Evolutionary conservation across 2,797 vertebrate species (phyloP).

Genomic region (Peromyscus melanophrys): DNA sequence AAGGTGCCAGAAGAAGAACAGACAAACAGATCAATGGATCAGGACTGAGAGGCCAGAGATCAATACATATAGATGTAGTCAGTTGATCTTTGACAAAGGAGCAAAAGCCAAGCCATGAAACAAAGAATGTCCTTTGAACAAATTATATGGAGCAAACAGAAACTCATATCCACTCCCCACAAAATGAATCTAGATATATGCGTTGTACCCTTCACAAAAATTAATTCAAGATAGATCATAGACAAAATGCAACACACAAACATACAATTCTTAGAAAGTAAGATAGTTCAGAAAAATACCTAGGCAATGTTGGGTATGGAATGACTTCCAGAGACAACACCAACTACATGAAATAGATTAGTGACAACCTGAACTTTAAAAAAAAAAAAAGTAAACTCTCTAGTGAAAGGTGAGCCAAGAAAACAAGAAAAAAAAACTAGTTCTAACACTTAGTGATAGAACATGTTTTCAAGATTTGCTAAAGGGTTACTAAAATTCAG

Average conservation of each 20-base stretch:
- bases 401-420: neutral
- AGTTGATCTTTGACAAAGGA: neutral
- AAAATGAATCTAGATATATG: neutral
- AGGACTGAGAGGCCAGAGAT: neutral
- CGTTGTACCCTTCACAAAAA: neutral
- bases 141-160: neutral
- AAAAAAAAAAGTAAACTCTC: neutral
- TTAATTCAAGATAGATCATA: neutral
- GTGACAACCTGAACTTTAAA: neutral
- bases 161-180: neutral
- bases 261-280: neutral
- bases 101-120: neutral
- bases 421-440: neutral
- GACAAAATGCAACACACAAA: neutral
- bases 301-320: neutral
- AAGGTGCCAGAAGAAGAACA: neutral
- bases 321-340: neutral
- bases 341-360: neutral
- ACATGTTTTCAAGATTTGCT: neutral
- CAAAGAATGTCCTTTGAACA: neutral
- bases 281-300: too few species aligned
- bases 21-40: neutral
- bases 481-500: neutral
- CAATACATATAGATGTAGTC: neutral
- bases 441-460: neutral